Conservation (phyloP, 2,888 invertebrate species). For the Physocephala rufipes region DNA sequence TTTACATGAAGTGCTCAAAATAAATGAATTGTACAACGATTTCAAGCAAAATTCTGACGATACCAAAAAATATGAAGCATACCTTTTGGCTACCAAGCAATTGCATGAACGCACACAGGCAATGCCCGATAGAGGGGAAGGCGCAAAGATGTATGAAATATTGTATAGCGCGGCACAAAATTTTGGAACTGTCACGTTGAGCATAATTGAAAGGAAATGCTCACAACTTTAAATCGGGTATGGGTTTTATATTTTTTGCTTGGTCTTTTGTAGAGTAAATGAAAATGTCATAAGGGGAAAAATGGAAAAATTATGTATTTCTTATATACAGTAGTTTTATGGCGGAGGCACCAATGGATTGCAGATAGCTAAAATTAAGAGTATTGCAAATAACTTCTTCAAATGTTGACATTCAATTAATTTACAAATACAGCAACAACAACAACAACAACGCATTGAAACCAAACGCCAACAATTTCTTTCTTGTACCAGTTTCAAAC, state of each 20-base stretch:
- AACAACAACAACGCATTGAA: conserved; percentile 9
- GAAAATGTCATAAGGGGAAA: too few relatives aligned
- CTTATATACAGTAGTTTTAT: too few relatives aligned
- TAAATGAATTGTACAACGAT: conserved; percentile 50
- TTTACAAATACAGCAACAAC: neutral
- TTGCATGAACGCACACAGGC: conserved; percentile 50
- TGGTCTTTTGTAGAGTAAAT: too few relatives aligned
- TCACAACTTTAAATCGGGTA: conserved; percentile 45
- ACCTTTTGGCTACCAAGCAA: conserved; percentile 46
- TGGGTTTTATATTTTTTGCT: too few relatives aligned
- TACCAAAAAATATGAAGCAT: conserved; percentile 52
- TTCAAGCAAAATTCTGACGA: conserved; percentile 58
- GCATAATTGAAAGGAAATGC: conserved; percentile 57
- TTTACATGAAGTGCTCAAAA: conserved; percentile 48
- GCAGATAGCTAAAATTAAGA: too few relatives aligned
- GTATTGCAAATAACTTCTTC: neutral
- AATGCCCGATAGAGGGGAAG: conserved; percentile 33
- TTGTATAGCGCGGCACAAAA: conserved; percentile 56
- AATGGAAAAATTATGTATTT: too few relatives aligned
- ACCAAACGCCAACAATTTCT: conserved; percentile 27
- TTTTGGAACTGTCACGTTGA: conserved; percentile 57
- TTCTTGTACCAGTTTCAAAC: conserved; percentile 38
- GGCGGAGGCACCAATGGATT: too few relatives aligned
- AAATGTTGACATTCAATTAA: conserved; percentile 4
- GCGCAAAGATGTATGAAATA: conserved; percentile 55